phyloP scores from a whole-genome alignment of 2,797 vertebrate genomes.

The Otus scops region DNA sequence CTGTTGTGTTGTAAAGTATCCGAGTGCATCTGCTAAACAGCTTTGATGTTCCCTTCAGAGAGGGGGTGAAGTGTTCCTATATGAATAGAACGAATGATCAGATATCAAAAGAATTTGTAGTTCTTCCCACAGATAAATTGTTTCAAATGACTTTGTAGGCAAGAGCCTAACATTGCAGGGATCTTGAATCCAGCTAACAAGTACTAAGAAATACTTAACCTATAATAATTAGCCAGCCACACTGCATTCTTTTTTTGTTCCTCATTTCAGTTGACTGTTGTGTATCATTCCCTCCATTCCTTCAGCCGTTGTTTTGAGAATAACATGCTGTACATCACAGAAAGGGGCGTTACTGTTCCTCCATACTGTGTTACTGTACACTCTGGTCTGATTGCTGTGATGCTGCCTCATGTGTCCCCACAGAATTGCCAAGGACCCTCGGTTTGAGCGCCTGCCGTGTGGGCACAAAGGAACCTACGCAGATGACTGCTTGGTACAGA shows the following conservation, averaged over 20 bases:
- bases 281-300: background rate
- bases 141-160: background rate
- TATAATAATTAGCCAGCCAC: background rate
- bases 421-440: slow-evolving; percentile 95
- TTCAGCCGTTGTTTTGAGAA: background rate
- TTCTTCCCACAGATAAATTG: background rate
- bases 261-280: background rate
- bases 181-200: background rate
- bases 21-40: background rate
- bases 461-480: slow-evolving; percentile 95
- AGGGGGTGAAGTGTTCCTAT: background rate
- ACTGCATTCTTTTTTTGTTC: background rate
- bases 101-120: background rate
- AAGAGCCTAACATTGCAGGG: background rate
- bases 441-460: slow-evolving; percentile 94
- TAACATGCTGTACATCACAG: background rate
- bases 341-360: background rate
- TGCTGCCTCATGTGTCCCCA: background rate
- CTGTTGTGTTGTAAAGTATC: background rate
- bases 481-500: slow-evolving; percentile 96
- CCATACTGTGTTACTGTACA: background rate
- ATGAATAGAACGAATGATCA: background rate
- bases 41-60: background rate
- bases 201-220: background rate
- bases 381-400: background rate